A percentile compares a stretch with the other conserved stretches of the same genome.
Evolutionary conservation across 2,113 vertebrate species (phyloP).

Genomic region (Stigmatopora nigra): DNA sequence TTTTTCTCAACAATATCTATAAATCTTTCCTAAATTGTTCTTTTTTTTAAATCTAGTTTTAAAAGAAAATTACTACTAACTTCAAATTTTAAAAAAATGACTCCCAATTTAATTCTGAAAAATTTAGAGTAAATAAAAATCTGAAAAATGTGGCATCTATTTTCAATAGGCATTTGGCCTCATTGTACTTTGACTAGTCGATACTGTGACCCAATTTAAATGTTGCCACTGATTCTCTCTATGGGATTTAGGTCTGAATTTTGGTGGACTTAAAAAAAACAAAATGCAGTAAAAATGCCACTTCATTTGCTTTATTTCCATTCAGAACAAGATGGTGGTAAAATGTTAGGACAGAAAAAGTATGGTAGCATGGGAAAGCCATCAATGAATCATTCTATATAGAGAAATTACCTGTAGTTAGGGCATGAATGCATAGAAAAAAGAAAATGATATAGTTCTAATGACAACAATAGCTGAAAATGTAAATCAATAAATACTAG

Average conservation of each 20-base stretch:
- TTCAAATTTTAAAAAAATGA: no score
- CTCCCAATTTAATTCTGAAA: no score
- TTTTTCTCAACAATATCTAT: neutral
- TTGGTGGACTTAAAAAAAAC: neutral
- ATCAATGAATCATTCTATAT: neutral
- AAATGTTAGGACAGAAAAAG: constrained; percentile 3
- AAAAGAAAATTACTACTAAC: neutral
- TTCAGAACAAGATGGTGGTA: constrained; percentile 9
- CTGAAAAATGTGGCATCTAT: no score
- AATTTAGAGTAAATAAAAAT: no score
- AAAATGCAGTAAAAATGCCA: constrained; percentile 16
- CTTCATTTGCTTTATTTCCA: constrained; percentile 41
- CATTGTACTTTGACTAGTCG: no score
- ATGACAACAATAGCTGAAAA: neutral
- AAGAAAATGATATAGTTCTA: neutral
- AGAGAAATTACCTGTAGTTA: neutral
- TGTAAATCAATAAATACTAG: neutral
- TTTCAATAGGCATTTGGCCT: no score
- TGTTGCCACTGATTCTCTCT: no score
- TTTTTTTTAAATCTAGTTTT: neutral
- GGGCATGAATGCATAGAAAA: neutral
- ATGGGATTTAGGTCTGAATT: no score
- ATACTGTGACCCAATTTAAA: no score
- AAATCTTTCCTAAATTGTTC: no score
- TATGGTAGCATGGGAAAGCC: neutral